phyloP scores from a whole-genome alignment of 2,113 vertebrate genomes.

The Calyptomena viridis region DNA sequence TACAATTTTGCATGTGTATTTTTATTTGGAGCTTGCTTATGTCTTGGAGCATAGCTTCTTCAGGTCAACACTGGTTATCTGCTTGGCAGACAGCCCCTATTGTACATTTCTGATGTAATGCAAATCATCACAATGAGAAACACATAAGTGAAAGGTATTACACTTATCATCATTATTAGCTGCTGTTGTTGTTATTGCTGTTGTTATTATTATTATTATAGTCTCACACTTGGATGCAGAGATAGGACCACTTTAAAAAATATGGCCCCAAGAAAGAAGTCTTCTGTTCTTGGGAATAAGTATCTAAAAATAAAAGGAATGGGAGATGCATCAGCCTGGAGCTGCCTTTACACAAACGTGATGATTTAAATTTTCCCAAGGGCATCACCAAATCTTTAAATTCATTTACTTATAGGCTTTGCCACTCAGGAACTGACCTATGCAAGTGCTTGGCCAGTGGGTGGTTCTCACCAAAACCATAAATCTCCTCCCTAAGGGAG shows the following conservation, averaged over 20 bases:
- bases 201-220: conserved; percentile 41
- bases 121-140: conserved; percentile 52
- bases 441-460: not conserved
- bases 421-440: conserved; percentile 21
- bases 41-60: conserved; percentile 52
- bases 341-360: not conserved
- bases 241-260: conserved; percentile 66
- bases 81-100: conserved; percentile 45
- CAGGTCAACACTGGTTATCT: conserved; percentile 64
- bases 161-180: conserved; percentile 48
- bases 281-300: not conserved
- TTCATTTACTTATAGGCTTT: not conserved
- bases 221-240: conserved; percentile 17
- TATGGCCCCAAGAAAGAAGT: conserved; percentile 58
- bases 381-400: not conserved
- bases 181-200: conserved; percentile 24
- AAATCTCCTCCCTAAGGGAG: conserved; percentile 30
- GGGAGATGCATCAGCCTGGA: conserved; percentile 2
- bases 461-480: conserved; percentile 17
- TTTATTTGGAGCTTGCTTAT: conserved; percentile 51
- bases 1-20: conserved; percentile 55
- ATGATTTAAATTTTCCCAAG: not conserved
- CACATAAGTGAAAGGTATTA: conserved; percentile 49
- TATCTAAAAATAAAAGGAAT: conserved; percentile 25
- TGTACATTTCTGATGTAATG: conserved; percentile 58